A percentile compares a stretch with the other conserved stretches of the same genome.
Conservation (phyloP, 2,113 vertebrate species). For the Helogale parvula region DNA sequence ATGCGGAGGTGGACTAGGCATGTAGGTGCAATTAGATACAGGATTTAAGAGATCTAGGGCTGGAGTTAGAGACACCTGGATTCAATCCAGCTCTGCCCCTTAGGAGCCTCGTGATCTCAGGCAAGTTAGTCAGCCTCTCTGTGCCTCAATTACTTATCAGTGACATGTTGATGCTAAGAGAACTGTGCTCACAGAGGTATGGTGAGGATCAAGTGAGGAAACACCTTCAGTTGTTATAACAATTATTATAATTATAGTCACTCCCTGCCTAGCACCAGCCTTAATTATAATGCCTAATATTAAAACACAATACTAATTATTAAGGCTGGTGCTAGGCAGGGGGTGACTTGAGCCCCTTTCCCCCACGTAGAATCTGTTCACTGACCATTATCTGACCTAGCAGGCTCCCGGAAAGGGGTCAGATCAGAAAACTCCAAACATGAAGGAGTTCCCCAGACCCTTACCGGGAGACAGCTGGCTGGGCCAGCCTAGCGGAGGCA, state of each 20-base stretch:
- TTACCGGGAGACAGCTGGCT: background rate
- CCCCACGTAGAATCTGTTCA: background rate
- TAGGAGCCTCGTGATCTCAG: background rate
- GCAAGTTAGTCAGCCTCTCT: background rate
- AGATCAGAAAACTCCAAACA: background rate
- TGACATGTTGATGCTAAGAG: background rate
- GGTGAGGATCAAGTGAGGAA: background rate
- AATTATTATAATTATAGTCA: constrained; percentile 8
- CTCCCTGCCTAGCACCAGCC: background rate
- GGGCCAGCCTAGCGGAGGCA: background rate
- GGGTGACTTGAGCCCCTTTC: background rate
- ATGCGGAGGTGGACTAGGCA: background rate
- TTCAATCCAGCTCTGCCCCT: background rate
- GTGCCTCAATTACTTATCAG: background rate
- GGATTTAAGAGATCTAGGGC: background rate
- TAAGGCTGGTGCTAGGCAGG: background rate
- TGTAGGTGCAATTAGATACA: background rate
- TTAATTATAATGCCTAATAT: background rate
- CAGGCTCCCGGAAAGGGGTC: background rate
- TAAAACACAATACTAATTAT: constrained; percentile 11
- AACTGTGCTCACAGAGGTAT: background rate
- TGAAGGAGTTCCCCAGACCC: background rate
- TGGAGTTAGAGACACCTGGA: background rate
- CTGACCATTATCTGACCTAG: background rate
- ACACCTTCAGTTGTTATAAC: background rate